Evolutionary conservation across 2,113 vertebrate genomes (phyloP), one percentile per base, ranked within the genome.

Genomic region (Anguilla rostrata): DNA sequence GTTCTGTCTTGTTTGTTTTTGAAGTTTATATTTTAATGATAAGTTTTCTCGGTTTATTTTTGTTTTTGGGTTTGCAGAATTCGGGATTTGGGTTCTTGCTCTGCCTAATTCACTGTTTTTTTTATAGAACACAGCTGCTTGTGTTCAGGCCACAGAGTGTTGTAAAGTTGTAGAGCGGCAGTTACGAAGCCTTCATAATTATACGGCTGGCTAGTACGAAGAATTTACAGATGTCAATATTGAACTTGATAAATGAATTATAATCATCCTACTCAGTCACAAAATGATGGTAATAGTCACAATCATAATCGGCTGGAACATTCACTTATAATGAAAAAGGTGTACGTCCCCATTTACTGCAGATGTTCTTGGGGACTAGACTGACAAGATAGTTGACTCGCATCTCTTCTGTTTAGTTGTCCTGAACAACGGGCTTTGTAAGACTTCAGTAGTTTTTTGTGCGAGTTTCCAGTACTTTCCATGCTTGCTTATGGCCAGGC

Each of bases 1-100:
- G 79, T 81, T 86, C 60, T 86, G 71, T 81, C 82, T 86, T 84
- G 86, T 86, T 82, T 86, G 82, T 82, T 75, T 81, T 86, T 86
- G 60, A 86, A 81, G 79, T 86, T 86, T 82, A 46, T 81, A 79
- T 82, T 86, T 81, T 86, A 66, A 86, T 82, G 34, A 63, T 86
- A 39, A 7, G 26, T 81, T 85, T 34, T 34, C 6, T 75, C 11
- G 5, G 26, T 34, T 8, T 81, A 57, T 79, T 63, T 86, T 86
- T 46, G 39, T 53, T 49, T 34, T n/a, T 75, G 71, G 78, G n/a
- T 41, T 34, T 29, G 15, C 12, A 39, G 78, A 78, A 78, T 57
- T n/a, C 20, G 53, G 39, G 40, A 66, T 34, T 34, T 26, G 39
- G 81, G 34, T 60, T 40, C 29, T 34, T 41, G 8, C 60, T 66